Evolutionary conservation across 2,113 vertebrate genomes (phyloP), one percentile per base, ranked within the genome.

Genomic region (Verasper variegatus): DNA sequence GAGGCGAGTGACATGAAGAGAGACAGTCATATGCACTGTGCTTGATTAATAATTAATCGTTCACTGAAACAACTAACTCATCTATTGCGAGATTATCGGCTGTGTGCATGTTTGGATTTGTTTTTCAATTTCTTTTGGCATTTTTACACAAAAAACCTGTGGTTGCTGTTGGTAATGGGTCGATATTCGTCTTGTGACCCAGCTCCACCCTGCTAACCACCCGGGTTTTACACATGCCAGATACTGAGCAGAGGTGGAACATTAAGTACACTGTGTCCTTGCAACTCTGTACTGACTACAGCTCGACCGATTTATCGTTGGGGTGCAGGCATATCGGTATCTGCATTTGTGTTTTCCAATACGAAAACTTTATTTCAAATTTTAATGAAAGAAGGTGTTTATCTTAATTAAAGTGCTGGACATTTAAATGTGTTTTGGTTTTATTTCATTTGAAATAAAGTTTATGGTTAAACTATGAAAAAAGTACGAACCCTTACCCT

Each of bases 181-280:
- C 23, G 27, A 2, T 2, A 27, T 47, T 37, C 31, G 18, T 21
- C 61, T 24, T 60, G 3, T n/a, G 26, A 21, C 27, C 15, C 40
- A 37, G 37, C 15, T 60, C 59, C 52, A 66, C 54, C 26, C 49
- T 57, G 6, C 27, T 61, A 47, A 26, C 17, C 23, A 7, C 8
- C 5, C 3, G 3, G 24, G 1, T 20, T 51, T 74, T 35, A 27
- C 18, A 26, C 21, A 45, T 17, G 24, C 13, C 18, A 40, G 45
- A 66, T 37, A 35, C 6, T 52, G 42, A 56, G 51, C 1, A 68
- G 23, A 27, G 57, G 12, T 54, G 15, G 17, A 59, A 31, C 11
- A 21, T 4, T 9, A 59, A 70, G 31, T 57, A 49, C 31, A 31
- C 11, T 11, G 37, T 74, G 64, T 73, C 69, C 20, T 17, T 68